A percentile compares a stretch with the other conserved stretches of the same genome.
Conservation (phyloP, 1,140 invertebrate genomes). For the Aphelenchoides fujianensis region DNA sequence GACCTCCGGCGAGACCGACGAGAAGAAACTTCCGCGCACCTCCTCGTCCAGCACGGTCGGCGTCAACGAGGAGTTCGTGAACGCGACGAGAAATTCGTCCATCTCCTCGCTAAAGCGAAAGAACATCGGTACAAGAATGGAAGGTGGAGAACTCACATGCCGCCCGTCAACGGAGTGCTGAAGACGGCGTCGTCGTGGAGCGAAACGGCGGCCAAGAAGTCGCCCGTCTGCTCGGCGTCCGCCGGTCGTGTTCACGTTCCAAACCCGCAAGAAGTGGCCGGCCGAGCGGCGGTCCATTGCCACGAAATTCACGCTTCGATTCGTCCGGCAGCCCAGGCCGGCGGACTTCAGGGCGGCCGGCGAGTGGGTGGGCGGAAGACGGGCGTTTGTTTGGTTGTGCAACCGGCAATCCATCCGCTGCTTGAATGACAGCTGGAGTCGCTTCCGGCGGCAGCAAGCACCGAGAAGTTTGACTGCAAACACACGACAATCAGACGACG, state of each 20-base stretch:
- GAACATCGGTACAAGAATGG: not conserved
- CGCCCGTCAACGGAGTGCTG: not conserved
- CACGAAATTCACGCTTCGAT: conserved; percentile 21
- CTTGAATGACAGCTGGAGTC: not conserved
- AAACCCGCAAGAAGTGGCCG: conserved; percentile 3
- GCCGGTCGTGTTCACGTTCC: conserved; percentile 4
- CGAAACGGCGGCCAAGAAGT: conserved; percentile 22
- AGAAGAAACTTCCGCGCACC: not conserved
- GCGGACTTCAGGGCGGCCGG: not conserved
- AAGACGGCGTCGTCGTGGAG: conserved; percentile 6
- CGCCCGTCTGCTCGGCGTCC: not conserved
- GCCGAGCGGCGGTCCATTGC: conserved; percentile 15
- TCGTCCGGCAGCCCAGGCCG: conserved; percentile 18
- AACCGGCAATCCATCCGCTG: not conserved
- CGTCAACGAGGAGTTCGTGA: not conserved
- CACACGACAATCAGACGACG: too few relatives aligned
- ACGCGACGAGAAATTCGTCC: not conserved
- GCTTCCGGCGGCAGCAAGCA: conserved; percentile 1
- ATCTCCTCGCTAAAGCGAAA: not conserved
- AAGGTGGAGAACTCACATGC: conserved; percentile 6
- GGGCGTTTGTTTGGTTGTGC: not conserved
- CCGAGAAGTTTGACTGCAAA: not conserved
- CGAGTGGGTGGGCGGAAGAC: not conserved
- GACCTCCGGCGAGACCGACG: not conserved
- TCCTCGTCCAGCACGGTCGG: not conserved